These are phyloP conservation scores for Zaprionus tsacasi DNA, from an alignment of 1,140 invertebrate species.

Conservation along the genomic window DNA sequence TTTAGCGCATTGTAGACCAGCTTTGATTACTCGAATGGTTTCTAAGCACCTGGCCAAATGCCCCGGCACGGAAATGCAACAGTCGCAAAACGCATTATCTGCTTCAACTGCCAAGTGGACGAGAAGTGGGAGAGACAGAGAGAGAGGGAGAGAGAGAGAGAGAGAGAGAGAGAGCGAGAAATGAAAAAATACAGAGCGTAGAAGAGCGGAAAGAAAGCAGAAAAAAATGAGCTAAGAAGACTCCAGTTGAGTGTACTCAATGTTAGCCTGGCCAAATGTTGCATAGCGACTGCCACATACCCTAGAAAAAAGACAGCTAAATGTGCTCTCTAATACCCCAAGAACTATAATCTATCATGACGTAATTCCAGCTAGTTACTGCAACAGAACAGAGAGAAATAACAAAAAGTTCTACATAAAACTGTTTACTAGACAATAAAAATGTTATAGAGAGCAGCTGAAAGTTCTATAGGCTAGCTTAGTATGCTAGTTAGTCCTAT, in stretches of 20 bases:
- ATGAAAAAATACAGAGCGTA: conserved; percentile 11
- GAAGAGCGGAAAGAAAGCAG: conserved; percentile 11
- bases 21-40: conserved; percentile 78
- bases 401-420: no score
- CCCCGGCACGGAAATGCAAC: conserved; percentile 54
- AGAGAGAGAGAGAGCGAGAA: background rate
- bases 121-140: background rate
- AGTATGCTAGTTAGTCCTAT: background rate
- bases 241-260: conserved; percentile 8
- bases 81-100: conserved; percentile 82
- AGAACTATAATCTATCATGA: no score
- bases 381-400: no score
- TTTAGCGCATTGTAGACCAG: conserved; percentile 65
- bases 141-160: background rate
- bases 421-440: no score
- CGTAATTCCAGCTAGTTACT: no score
- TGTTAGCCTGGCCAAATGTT: background rate
- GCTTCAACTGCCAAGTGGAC: conserved; percentile 75
- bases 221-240: conserved; percentile 19
- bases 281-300: background rate
- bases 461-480: background rate
- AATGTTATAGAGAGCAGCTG: no score
- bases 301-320: no score
- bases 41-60: conserved; percentile 66
- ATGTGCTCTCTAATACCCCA: no score